phyloP scores from a whole-genome alignment of 2,797 vertebrate species.

The Miichthys miiuy region DNA sequence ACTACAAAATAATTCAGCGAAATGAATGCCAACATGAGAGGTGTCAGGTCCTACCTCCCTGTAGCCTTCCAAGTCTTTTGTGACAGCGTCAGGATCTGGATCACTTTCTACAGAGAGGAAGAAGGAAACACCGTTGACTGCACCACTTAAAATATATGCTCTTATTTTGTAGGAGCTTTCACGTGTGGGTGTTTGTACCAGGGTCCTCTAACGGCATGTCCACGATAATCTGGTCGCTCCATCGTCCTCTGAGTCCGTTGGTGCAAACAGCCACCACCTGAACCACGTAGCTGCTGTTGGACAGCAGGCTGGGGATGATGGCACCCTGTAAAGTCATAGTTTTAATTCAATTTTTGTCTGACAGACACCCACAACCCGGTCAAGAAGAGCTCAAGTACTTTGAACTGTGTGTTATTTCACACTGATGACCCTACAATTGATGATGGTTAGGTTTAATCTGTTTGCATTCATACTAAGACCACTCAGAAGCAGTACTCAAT shows the following conservation, averaged over 20 bases:
- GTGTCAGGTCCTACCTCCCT: constrained; percentile 72
- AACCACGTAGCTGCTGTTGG: constrained; percentile 97
- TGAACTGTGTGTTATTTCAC: no score
- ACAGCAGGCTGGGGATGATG: constrained; percentile 90
- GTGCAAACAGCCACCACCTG: constrained; percentile 95
- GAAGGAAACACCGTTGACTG: neutral
- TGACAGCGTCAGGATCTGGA: constrained; percentile 59
- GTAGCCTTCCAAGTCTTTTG: constrained; percentile 59
- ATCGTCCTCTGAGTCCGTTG: constrained; percentile 92
- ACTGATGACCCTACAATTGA: neutral
- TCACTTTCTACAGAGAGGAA: constrained; percentile 74
- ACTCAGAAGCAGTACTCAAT: no score
- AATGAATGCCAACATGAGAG: constrained; percentile 4
- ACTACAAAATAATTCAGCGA: constrained; percentile 20
- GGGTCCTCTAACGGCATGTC: constrained; percentile 94
- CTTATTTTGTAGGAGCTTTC: neutral
- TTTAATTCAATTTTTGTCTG: neutral
- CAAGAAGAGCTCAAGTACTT: neutral
- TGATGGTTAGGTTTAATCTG: neutral
- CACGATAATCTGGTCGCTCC: constrained; percentile 94
- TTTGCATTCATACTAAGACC: neutral
- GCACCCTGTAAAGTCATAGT: constrained; percentile 86
- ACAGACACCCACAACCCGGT: neutral
- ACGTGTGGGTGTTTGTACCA: constrained; percentile 79
- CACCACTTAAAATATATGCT: neutral